Conservation (phyloP, 2,888 invertebrate species). For the Nomada lathburiana region DNA sequence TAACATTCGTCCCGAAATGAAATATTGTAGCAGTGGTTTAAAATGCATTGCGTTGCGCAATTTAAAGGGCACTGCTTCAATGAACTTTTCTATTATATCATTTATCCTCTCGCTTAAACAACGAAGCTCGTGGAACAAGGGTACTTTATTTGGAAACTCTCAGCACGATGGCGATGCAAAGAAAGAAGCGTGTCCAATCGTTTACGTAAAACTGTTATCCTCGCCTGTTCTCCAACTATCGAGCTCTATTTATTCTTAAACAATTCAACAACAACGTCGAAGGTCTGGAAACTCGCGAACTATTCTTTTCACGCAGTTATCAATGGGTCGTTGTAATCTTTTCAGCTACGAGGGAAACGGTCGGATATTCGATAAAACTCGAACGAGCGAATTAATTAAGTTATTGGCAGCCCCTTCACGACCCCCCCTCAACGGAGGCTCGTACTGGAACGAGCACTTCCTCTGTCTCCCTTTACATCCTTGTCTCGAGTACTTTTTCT, state of each 20-base stretch:
- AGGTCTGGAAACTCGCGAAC: constrained; percentile 1
- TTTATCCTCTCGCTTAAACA: background rate
- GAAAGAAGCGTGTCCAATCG: too few relatives aligned
- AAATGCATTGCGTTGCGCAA: too few relatives aligned
- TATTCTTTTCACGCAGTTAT: constrained; percentile 3
- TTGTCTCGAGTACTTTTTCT: background rate
- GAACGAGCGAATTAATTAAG: constrained; percentile 54
- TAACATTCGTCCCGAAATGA: too few relatives aligned
- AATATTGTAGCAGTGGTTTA: too few relatives aligned
- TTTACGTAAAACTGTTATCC: background rate
- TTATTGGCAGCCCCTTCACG: constrained; percentile 46
- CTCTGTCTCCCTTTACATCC: background rate
- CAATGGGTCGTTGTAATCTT: constrained; percentile 33
- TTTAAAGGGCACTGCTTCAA: too few relatives aligned
- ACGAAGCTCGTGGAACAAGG: background rate
- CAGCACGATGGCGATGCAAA: too few relatives aligned
- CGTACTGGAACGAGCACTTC: constrained; percentile 29
- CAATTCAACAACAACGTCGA: background rate
- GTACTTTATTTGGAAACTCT: background rate
- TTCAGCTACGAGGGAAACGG: constrained; percentile 8
- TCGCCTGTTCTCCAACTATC: background rate
- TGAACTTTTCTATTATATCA: too few relatives aligned
- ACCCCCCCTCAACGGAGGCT: constrained; percentile 21
- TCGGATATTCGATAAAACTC: constrained; percentile 18
- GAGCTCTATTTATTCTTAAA: constrained; percentile 3